Evolutionary conservation across 2,797 vertebrate genomes (phyloP), one percentile per base, ranked within the genome.

Genomic region (Enteromius radiatus): DNA sequence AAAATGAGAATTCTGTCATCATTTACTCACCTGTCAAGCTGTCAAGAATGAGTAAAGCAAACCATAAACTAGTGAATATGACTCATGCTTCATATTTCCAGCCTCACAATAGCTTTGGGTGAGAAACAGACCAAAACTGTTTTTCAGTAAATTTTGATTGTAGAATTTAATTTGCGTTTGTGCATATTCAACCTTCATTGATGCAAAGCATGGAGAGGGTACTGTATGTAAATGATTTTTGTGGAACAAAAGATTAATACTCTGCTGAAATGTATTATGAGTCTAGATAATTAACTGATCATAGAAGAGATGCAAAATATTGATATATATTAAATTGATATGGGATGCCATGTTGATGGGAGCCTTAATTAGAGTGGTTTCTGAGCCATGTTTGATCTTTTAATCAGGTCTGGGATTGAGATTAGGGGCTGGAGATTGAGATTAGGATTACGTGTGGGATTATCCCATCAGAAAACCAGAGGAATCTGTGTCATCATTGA

Each of bases 401-500:
- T 91, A 91, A 92, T 92, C 89, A 91, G 90, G 87, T 85, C 73
- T 88, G 84, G 88, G 87, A 88, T 86, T 89, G 85, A 88, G 86
- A 89, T 75, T 76, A 75, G 43, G 23, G 88, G 84, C 87, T 73
- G 88, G 84, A 89, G 87, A 89, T 88, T 89, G 86, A 88, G 86
- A 89, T 92, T 92, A 87, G 85, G 81, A 85, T 28, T 78, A 88
- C 91, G 91, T 91, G 88, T 91, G 87, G 76, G 87, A 85, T 92
- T 90, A 92, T 92, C 88, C 85, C 85, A 78, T 84, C 87, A 86
- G 31, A 86, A 90, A 86, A 84, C 85, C 76, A 84, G 54, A 83
- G 74, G 77, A 87, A 87, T 86, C 89, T 82, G 73, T 83, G 69
- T 88, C 91, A 92, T 92, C 89, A 91, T 92, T 90, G 74, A 82